Conservation (phyloP, 2,797 vertebrate genomes). For the Carcharodon carcharias region DNA sequence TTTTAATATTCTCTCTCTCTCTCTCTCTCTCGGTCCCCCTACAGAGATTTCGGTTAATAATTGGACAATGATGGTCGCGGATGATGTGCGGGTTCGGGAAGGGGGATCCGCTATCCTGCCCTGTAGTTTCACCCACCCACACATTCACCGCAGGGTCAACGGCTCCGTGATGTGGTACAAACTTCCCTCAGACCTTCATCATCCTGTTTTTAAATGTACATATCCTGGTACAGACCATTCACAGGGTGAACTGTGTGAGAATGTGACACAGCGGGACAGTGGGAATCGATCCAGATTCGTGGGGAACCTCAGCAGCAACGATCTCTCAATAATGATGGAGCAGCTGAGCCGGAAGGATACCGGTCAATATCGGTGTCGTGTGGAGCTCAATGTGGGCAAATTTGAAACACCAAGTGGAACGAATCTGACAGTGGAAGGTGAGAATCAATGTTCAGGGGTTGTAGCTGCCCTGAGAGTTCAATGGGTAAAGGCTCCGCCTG, state of each 20-base stretch:
- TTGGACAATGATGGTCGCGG: not conserved
- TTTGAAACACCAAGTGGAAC: not conserved
- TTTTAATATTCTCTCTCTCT: not conserved
- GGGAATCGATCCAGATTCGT: not conserved
- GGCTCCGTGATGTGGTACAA: not conserved
- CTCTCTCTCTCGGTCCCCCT: not conserved
- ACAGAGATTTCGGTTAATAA: accelerated
- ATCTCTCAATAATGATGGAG: not conserved
- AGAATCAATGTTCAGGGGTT: not conserved
- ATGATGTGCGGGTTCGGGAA: not conserved
- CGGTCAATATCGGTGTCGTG: not conserved
- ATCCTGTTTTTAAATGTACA: not conserved
- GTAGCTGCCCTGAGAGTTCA: not conserved
- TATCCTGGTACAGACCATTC: not conserved
- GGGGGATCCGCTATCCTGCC: not conserved
- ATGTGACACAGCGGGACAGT: not conserved
- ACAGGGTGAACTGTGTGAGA: not conserved
- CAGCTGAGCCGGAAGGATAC: not conserved
- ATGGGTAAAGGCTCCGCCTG: not conserved
- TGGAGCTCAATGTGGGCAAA: not conserved
- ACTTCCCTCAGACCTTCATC: accelerated
- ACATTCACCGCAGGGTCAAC: accelerated
- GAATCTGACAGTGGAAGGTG: not conserved
- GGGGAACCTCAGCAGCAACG: not conserved
- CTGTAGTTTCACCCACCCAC: not conserved